These are phyloP conservation scores for Coluber constrictor DNA, from an alignment of 2,797 vertebrate species.

Conservation along the genomic window DNA sequence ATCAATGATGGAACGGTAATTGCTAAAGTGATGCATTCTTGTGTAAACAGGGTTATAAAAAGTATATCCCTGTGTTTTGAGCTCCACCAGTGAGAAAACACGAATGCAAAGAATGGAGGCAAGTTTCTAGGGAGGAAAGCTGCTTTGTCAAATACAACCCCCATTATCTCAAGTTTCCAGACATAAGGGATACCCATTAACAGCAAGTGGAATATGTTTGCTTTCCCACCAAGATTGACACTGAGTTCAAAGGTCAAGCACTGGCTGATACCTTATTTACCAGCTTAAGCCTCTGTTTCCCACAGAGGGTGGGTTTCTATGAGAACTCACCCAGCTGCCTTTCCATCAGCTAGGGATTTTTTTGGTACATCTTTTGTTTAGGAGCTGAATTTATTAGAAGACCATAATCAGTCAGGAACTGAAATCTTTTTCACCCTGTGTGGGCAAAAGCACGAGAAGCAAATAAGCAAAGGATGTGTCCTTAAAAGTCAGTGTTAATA, in stretches of 20 bases:
- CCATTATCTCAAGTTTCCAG: slow-evolving; percentile 60
- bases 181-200: slow-evolving; percentile 57
- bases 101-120: slow-evolving; percentile 17
- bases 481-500: slow-evolving; percentile 14
- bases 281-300: slow-evolving; percentile 60
- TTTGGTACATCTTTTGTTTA: slow-evolving; percentile 54
- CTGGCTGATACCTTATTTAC: slow-evolving; percentile 63
- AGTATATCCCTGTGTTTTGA: neutral
- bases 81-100: neutral
- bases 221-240: slow-evolving; percentile 75
- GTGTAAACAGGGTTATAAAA: neutral
- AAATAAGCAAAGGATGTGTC: slow-evolving; percentile 14
- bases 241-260: slow-evolving; percentile 69
- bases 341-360: slow-evolving; percentile 45
- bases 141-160: slow-evolving; percentile 59
- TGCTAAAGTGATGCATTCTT: neutral
- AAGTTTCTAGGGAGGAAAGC: slow-evolving; percentile 34
- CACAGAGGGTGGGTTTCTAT: slow-evolving; percentile 59
- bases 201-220: slow-evolving; percentile 71
- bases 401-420: slow-evolving; percentile 34
- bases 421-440: slow-evolving; percentile 37
- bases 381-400: slow-evolving; percentile 44
- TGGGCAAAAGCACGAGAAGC: slow-evolving; percentile 4
- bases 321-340: slow-evolving; percentile 59
- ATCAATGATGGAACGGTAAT: neutral